Conservation (phyloP, 2,797 vertebrate species). For the Ciconia nigra region DNA sequence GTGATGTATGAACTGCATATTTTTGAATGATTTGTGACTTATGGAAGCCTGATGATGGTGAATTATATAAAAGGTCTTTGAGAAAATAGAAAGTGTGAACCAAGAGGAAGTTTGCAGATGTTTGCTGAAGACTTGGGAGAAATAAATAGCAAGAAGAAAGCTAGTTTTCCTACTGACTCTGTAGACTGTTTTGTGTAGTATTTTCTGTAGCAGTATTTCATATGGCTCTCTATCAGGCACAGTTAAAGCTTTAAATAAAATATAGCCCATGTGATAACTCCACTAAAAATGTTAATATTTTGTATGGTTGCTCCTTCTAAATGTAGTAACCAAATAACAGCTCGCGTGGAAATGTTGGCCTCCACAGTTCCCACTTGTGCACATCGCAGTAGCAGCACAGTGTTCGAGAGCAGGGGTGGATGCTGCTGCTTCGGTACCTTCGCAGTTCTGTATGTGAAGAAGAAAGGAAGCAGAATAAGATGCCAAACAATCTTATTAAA, state of each 20-base stretch:
- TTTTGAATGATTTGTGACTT: background rate
- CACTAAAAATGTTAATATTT: background rate
- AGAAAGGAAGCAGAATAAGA: background rate
- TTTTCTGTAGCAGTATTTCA: background rate
- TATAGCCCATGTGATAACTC: background rate
- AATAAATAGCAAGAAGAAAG: background rate
- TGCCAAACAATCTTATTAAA: background rate
- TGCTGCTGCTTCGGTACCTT: background rate
- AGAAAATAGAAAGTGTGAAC: background rate
- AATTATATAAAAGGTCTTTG: background rate
- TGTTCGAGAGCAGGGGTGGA: background rate
- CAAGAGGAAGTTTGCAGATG: background rate
- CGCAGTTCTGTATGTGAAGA: background rate
- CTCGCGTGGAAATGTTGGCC: background rate
- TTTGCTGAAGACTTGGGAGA: background rate
- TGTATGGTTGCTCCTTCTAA: background rate
- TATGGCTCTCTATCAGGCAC: background rate
- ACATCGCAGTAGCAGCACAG: accelerated
- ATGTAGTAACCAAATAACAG: background rate
- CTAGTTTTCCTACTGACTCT: background rate
- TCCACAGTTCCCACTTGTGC: background rate
- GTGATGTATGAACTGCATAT: background rate
- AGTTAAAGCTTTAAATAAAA: background rate
- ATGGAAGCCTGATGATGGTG: background rate
- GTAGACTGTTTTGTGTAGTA: background rate